These are phyloP conservation scores for Scytalopus superciliaris DNA, from an alignment of 2,113 vertebrate species.

Conservation along the genomic window DNA sequence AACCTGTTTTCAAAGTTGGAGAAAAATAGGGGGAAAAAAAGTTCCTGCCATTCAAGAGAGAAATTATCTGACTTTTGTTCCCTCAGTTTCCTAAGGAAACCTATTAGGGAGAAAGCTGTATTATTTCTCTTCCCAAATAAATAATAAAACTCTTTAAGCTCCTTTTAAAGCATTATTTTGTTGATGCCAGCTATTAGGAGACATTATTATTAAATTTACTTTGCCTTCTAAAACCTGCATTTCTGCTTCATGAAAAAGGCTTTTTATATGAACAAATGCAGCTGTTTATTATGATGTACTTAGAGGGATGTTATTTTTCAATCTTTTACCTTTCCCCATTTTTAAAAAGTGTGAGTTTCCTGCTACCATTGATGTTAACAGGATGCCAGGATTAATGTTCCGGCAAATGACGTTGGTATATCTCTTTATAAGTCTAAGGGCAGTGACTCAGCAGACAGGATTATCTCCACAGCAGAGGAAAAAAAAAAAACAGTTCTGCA, in stretches of 20 bases:
- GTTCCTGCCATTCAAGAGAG: neutral
- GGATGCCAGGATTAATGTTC: neutral
- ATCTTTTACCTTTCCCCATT: neutral
- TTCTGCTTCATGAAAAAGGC: neutral
- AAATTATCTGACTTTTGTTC: neutral
- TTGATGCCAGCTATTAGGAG: neutral
- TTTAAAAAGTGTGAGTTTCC: neutral
- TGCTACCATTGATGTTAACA: neutral
- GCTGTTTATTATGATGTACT: neutral
- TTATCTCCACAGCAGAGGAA: neutral
- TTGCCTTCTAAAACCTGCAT: neutral
- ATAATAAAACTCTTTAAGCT: neutral
- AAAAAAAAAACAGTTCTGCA: neutral
- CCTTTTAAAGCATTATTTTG: neutral
- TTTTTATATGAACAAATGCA: neutral
- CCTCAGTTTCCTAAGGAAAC: neutral
- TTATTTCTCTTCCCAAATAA: neutral
- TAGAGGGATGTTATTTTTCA: neutral
- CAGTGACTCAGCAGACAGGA: slow-evolving; percentile 15
- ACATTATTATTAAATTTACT: neutral
- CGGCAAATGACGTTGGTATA: neutral
- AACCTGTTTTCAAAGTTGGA: neutral
- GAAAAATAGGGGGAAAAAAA: neutral
- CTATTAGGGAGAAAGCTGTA: neutral
- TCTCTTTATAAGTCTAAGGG: neutral